These are phyloP conservation scores for Heliconius himera DNA, from an alignment of 1,140 invertebrate genomes.

Conservation along the genomic window DNA sequence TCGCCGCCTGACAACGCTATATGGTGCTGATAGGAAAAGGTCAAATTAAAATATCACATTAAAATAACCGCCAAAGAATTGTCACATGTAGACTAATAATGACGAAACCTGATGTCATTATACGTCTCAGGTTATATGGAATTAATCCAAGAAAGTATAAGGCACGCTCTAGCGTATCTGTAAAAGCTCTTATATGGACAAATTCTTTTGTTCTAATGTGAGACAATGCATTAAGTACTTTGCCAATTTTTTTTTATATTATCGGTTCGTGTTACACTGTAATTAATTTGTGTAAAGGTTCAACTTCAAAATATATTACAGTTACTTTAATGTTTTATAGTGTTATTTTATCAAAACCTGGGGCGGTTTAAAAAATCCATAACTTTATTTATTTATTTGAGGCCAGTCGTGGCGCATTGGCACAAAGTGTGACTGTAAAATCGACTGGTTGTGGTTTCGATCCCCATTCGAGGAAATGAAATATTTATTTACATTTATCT, in stretches of 20 bases:
- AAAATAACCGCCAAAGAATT: constrained; percentile 10
- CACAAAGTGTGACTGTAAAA: too few species aligned
- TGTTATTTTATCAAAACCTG: too few species aligned
- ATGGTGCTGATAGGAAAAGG: constrained; percentile 18
- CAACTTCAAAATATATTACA: background rate
- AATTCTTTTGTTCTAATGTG: background rate
- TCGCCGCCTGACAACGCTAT: constrained; percentile 11
- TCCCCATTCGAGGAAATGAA: too few species aligned
- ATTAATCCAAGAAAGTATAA: background rate
- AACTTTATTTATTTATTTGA: too few species aligned
- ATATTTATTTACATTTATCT: too few species aligned
- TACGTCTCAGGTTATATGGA: background rate
- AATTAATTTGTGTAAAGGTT: background rate
- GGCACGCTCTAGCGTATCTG: background rate
- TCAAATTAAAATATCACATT: constrained; percentile 23
- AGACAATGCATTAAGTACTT: background rate
- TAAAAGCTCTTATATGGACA: background rate
- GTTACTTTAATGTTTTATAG: background rate
- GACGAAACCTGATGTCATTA: constrained; percentile 10
- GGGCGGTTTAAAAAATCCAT: too few species aligned
- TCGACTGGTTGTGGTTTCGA: too few species aligned
- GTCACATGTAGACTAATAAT: constrained; percentile 9
- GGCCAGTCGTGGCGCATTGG: too few species aligned
- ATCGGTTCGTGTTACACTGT: background rate
- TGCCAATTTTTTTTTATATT: background rate